Percentiles rank a stretch among this genome's conserved stretches.
These are phyloP conservation scores for Loxodonta africana DNA, from an alignment of 2,113 vertebrate genomes.

Conservation along the genomic window DNA sequence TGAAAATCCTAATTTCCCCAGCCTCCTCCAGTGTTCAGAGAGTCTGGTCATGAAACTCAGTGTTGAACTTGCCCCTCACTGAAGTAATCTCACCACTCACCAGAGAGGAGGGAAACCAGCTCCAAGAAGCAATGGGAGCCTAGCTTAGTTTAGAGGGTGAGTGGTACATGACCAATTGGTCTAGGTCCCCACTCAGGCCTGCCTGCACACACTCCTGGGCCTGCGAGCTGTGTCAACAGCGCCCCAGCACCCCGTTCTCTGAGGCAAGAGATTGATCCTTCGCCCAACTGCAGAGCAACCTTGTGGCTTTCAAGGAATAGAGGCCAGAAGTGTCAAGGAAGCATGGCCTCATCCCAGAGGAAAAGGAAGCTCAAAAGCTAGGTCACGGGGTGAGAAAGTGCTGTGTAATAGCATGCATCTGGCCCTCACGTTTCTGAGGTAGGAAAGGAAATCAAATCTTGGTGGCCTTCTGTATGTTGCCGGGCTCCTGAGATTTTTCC, in stretches of 20 bases:
- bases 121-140: not conserved
- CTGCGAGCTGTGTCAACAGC: not conserved
- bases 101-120: not conserved
- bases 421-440: not conserved
- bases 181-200: not conserved
- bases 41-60: not conserved
- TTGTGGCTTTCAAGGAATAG: not conserved
- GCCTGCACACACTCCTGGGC: not conserved
- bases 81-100: not conserved
- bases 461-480: not conserved
- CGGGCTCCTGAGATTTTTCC: not conserved
- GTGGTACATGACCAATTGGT: not conserved
- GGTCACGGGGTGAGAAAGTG: not conserved
- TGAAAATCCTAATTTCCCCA: not conserved
- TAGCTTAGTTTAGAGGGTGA: not conserved
- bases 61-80: not conserved
- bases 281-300: no score
- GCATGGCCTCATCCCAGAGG: not conserved
- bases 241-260: not conserved
- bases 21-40: not conserved
- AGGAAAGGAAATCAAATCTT: slow-evolving; percentile 29
- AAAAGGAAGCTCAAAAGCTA: slow-evolving; percentile 11
- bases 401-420: not conserved
- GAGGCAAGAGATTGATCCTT: not conserved
- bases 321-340: slow-evolving; percentile 1